Conservation (phyloP, 2,113 vertebrate species). For the Poeciliopsis prolifica region DNA sequence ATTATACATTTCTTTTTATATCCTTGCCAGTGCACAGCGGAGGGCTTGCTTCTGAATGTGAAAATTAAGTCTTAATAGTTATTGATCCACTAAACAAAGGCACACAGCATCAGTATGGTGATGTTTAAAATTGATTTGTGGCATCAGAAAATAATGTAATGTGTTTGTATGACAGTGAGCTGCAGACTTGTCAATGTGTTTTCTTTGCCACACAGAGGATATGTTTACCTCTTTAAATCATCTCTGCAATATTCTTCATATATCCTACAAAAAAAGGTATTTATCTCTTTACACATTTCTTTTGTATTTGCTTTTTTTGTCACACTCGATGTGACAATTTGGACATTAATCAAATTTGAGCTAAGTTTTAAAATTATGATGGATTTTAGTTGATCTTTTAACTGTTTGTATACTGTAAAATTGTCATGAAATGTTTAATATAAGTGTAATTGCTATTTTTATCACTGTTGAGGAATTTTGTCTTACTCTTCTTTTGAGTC, state of each 20-base stretch:
- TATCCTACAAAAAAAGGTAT: too few relatives aligned
- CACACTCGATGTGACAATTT: too few relatives aligned
- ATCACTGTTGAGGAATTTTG: too few relatives aligned
- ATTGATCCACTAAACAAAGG: slow-evolving; percentile 4
- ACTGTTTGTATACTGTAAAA: too few relatives aligned
- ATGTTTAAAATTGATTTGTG: slow-evolving; percentile 2
- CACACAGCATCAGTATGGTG: background rate
- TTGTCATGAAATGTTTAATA: too few relatives aligned
- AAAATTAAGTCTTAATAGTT: slow-evolving; percentile 8
- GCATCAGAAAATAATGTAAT: background rate
- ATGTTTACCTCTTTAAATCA: slow-evolving; percentile 27
- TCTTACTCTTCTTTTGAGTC: too few relatives aligned
- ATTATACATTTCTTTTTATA: slow-evolving; percentile 15
- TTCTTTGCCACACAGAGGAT: slow-evolving; percentile 4
- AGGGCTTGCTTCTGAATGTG: background rate
- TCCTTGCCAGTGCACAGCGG: background rate
- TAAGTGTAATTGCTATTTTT: too few relatives aligned
- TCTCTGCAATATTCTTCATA: slow-evolving; percentile 20
- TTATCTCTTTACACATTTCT: too few relatives aligned
- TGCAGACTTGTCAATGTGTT: slow-evolving; percentile 9
- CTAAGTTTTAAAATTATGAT: too few relatives aligned
- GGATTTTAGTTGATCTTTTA: too few relatives aligned
- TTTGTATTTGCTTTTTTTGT: too few relatives aligned
- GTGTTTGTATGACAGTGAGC: slow-evolving; percentile 3
- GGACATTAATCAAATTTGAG: too few relatives aligned